A percentile compares a stretch with the other conserved stretches of the same genome.
phyloP scores from a whole-genome alignment of 2,888 invertebrate species.

The Entomobrya proxima region DNA sequence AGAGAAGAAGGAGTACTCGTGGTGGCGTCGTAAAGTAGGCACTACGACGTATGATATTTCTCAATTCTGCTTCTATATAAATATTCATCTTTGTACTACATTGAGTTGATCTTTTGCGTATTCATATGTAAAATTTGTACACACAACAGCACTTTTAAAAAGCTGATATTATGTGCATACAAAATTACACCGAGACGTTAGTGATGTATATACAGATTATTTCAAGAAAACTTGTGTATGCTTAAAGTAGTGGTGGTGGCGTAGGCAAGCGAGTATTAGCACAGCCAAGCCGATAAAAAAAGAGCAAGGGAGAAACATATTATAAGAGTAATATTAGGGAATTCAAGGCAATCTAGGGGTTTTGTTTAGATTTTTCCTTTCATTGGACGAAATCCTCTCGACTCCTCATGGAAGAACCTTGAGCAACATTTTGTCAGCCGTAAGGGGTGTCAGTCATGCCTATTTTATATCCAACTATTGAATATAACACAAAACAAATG shows the following conservation, averaged over 20 bases:
- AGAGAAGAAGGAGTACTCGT: not conserved
- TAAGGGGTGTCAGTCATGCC: conserved; percentile 69
- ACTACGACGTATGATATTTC: not conserved
- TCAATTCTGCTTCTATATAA: not conserved
- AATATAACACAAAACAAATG: conserved; percentile 13
- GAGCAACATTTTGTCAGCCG: conserved; percentile 71
- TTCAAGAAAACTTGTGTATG: conserved; percentile 29
- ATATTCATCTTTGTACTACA: not conserved
- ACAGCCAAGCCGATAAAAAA: conserved; percentile 3
- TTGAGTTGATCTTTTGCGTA: not conserved
- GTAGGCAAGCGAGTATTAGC: not conserved
- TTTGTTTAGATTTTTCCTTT: conserved; percentile 75
- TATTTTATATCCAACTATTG: conserved; percentile 54
- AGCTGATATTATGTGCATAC: conserved; percentile 36
- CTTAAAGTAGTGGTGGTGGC: conserved; percentile 5
- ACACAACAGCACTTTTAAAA: not conserved
- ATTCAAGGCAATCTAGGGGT: conserved; percentile 71
- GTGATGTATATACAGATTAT: conserved; percentile 12
- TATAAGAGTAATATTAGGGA: conserved; percentile 67
- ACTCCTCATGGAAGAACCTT: conserved; percentile 72
- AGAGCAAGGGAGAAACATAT: conserved; percentile 44
- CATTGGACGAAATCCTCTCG: conserved; percentile 74
- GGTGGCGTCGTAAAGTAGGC: not conserved
- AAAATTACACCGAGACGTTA: conserved; percentile 20
- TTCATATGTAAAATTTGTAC: not conserved